These are phyloP conservation scores for Napeogenes inachia DNA, from an alignment of 2,888 invertebrate genomes.

Conservation along the genomic window DNA sequence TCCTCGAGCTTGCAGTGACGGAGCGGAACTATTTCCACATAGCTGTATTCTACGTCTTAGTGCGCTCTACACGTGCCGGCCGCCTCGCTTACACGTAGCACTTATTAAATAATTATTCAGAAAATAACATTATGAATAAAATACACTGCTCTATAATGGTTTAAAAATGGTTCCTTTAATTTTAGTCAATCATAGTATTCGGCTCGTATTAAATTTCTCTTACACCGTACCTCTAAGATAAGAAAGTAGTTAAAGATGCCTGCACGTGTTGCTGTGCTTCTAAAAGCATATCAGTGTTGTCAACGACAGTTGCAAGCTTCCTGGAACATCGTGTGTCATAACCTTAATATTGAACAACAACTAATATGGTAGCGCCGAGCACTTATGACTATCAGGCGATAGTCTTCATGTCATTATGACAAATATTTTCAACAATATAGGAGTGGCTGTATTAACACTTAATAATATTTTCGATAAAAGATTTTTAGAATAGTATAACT, in stretches of 20 bases:
- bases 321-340: constrained; percentile 44
- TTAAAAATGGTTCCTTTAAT: too few species aligned
- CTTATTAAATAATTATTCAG: background rate
- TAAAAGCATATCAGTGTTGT: constrained; percentile 21
- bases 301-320: constrained; percentile 27
- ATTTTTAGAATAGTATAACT: too few species aligned
- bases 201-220: background rate
- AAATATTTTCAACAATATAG: too few species aligned
- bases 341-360: constrained; percentile 36
- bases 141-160: too few species aligned
- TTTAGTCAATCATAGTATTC: too few species aligned
- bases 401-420: background rate
- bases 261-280: constrained; percentile 21
- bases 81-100: background rate
- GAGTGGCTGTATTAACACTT: too few species aligned
- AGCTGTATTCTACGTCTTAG: constrained; percentile 37
- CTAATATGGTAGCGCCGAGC: constrained; percentile 34
- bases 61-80: constrained; percentile 40
- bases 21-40: constrained; percentile 44
- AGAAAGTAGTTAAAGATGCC: constrained; percentile 30
- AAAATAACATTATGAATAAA: too few species aligned
- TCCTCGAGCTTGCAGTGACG: constrained; percentile 61
- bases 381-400: constrained; percentile 6
- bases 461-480: too few species aligned
- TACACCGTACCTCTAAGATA: background rate